These are phyloP conservation scores for Berghia stephanieae DNA, from an alignment of 1,140 invertebrate species.

Conservation along the genomic window DNA sequence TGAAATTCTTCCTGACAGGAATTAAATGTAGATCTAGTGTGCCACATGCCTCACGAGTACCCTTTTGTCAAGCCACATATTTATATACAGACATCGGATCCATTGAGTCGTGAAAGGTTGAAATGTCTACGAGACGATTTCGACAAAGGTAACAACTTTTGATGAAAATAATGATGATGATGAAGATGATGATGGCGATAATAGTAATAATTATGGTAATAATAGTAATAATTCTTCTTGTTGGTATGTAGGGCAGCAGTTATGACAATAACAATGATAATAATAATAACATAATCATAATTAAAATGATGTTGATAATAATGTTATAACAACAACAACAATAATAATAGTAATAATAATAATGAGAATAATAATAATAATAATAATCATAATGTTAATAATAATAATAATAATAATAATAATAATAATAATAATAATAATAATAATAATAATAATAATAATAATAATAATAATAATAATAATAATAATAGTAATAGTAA, in stretches of 20 bases:
- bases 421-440: conserved; percentile 4
- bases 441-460: conserved; percentile 4
- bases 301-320: neutral
- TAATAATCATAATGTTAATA: neutral
- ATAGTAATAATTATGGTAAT: neutral
- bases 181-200: no score
- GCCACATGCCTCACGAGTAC: conserved; percentile 24
- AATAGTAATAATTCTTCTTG: neutral
- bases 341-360: conserved; percentile 4
- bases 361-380: neutral
- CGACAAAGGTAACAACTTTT: neutral
- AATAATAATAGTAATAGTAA: conserved; percentile 22
- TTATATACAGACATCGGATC: conserved; percentile 5
- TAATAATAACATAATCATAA: neutral
- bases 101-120: conserved; percentile 20
- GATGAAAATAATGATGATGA: no score
- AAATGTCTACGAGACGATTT: conserved; percentile 17
- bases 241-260: neutral
- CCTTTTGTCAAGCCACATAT: conserved; percentile 29
- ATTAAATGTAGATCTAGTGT: conserved; percentile 20
- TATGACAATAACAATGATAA: conserved; percentile 3
- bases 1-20: conserved; percentile 12
- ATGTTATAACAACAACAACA: neutral
- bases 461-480: neutral
- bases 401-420: conserved; percentile 4